Evolutionary conservation across 2,113 vertebrate genomes (phyloP), one percentile per base, ranked within the genome.

Genomic region (Gymnogyps californianus): DNA sequence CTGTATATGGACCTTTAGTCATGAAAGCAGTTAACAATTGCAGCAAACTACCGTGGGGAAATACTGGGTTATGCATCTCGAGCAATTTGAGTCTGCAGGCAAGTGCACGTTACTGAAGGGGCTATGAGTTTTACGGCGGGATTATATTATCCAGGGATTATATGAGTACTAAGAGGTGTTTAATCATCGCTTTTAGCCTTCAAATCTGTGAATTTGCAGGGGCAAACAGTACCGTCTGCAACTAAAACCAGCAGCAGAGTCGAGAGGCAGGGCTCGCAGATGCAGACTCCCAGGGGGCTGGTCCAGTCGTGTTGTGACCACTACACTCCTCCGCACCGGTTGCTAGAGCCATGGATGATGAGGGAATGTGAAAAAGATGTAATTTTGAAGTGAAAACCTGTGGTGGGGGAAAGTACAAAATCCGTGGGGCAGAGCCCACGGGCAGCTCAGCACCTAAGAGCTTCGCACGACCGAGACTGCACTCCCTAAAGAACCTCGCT

Each of bases 391-490:
- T 15, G 85, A 90, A 77, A 69, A 75, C 8, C 19, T 36, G 13
- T 62, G 10, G 29, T 52, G 36, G 20, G 11, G 52, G 6, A 51
- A 78, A 89, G 40, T 42, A 64, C 31, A 32, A 51, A 65, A 46
- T 47, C 49, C 3, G 1, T 22, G 40, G 19, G 44, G 38, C n/a
- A 88, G 34, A 67, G 15, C 13, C 52, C n/a, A 20, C 0, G 3
- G 42, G 38, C 31, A 72, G 11, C 24, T 92, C 0, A 0, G 47
- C 29, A 44, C 6, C 6, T 15, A 51, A 59, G n/a, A 38, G 13
- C 59, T 75, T 87, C 2, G 4, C 28, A 29, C 0, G 0, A 28
- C 44, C 0, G 1, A 69, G 65, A 49, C 26, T 78, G 80, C 25
- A 1, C 40, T 66, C 29, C 29, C 57, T 44, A 19, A 81, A 57